A percentile compares a stretch with the other conserved stretches of the same genome.
phyloP scores from a whole-genome alignment of 2,797 vertebrate genomes.

The Graptemys geographica region DNA sequence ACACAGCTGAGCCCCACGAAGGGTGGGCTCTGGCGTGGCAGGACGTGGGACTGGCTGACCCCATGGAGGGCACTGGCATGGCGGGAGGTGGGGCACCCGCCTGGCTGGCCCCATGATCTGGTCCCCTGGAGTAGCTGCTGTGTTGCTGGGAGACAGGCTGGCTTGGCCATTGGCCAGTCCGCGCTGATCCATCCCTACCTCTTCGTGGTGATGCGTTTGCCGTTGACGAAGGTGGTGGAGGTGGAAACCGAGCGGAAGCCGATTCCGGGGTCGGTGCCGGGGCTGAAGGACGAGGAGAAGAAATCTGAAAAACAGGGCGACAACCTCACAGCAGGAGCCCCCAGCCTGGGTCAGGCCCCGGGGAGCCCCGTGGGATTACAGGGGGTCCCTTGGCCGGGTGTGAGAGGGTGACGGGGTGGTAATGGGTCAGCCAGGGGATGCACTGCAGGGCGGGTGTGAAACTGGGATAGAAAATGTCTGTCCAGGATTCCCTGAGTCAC shows the following conservation, averaged over 20 bases:
- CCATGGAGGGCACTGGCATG: too few species aligned
- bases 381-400: not conserved
- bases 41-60: too few species aligned
- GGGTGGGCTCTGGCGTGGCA: rapidly evolving
- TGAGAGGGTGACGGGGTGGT: not conserved
- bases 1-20: not conserved
- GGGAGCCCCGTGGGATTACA: rapidly evolving
- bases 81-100: too few species aligned
- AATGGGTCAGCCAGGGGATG: not conserved
- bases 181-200: slow-evolving; percentile 83
- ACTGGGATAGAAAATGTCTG: not conserved
- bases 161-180: not conserved
- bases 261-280: slow-evolving; percentile 67
- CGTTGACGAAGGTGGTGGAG: slow-evolving; percentile 91
- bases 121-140: not conserved
- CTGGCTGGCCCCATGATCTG: not conserved
- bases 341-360: not conserved
- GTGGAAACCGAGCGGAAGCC: slow-evolving; percentile 93
- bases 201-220: slow-evolving; percentile 91
- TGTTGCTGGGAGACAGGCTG: not conserved
- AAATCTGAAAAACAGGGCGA: slow-evolving; percentile 60
- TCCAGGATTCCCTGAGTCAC: not conserved
- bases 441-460: not conserved
- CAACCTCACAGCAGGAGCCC: not conserved
- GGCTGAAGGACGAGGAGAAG: slow-evolving; percentile 81